phyloP scores from a whole-genome alignment of 1,140 invertebrate species.

The Oscheius sp. region DNA sequence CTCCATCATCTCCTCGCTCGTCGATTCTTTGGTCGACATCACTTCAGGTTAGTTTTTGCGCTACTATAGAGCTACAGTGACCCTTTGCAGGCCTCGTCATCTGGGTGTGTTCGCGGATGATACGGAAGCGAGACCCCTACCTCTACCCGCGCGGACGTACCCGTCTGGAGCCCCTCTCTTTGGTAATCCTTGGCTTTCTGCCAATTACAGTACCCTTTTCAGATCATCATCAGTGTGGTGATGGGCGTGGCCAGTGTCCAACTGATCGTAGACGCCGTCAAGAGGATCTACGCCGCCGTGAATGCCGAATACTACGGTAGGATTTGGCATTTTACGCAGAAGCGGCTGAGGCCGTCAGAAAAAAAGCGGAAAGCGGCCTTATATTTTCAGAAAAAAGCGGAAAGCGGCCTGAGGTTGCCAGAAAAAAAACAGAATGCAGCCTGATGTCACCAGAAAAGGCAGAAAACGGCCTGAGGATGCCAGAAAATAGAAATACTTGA shows the following conservation, averaged over 20 bases:
- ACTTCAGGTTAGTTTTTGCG: constrained; percentile 53
- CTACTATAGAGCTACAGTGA: constrained; percentile 9
- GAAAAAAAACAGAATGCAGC: no score
- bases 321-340: no score
- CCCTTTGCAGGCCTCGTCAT: constrained; percentile 55
- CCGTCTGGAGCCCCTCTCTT: constrained; percentile 63
- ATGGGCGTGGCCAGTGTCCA: constrained; percentile 64
- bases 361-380: no score
- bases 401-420: no score
- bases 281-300: constrained; percentile 14
- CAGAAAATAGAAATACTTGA: no score
- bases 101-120: constrained; percentile 62
- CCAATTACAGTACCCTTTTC: constrained; percentile 26
- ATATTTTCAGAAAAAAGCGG: no score
- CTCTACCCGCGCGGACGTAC: constrained; percentile 64
- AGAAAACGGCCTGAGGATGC: no score
- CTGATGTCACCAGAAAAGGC: no score
- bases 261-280: constrained; percentile 62
- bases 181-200: constrained; percentile 60
- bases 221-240: constrained; percentile 62
- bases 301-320: constrained; percentile 10
- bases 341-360: neutral
- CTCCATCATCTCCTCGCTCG: constrained; percentile 64
- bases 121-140: constrained; percentile 63
- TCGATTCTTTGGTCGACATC: constrained; percentile 64